These are phyloP conservation scores for Anas platyrhynchos DNA, from an alignment of 2,113 vertebrate genomes.

Conservation along the genomic window DNA sequence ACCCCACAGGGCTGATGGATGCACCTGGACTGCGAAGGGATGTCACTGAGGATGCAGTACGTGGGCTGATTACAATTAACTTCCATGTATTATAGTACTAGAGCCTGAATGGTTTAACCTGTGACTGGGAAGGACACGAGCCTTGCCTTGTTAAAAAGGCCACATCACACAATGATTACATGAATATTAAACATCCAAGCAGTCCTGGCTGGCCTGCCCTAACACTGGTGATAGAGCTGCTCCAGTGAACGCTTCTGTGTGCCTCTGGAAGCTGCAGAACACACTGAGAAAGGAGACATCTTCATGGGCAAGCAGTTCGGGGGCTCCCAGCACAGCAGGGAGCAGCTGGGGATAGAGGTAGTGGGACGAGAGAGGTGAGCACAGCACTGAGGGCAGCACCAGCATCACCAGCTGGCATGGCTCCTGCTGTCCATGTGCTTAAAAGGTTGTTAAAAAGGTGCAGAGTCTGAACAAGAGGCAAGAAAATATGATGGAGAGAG, in stretches of 20 bases:
- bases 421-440: accelerated
- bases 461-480: not conserved
- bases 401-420: not conserved
- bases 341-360: not conserved
- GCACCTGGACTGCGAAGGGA: not conserved
- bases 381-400: accelerated
- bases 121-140: not conserved
- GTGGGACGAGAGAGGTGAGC: not conserved
- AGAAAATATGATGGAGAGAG: not conserved
- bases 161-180: not conserved
- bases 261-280: accelerated
- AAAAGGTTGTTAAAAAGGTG: not conserved
- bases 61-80: not conserved
- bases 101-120: not conserved
- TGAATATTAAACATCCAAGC: not conserved
- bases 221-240: not conserved
- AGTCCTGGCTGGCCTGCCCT: too few relatives aligned
- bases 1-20: not conserved
- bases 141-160: not conserved
- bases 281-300: accelerated
- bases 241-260: not conserved
- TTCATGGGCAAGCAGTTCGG: not conserved
- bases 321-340: not conserved
- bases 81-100: not conserved
- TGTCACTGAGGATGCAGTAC: not conserved